Conservation (phyloP, 2,797 vertebrate genomes). For the Centropyge bicolor region DNA sequence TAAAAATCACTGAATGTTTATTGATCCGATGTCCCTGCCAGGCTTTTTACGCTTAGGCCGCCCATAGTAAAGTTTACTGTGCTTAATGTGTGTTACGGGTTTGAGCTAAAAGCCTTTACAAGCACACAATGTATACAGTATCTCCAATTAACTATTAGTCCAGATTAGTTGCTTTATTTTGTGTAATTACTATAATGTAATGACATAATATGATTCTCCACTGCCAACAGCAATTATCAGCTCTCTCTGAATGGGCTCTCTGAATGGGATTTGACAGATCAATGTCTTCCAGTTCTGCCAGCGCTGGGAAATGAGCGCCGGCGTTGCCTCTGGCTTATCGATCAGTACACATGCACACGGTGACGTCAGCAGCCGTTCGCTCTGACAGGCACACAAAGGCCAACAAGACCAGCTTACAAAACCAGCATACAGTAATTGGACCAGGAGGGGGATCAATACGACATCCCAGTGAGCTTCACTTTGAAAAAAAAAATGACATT, state of each 20-base stretch:
- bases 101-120: constrained; percentile 13
- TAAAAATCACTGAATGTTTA: constrained; percentile 20
- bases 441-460: constrained; percentile 57
- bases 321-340: constrained; percentile 69
- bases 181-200: constrained; percentile 36
- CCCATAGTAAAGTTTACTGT: constrained; percentile 16
- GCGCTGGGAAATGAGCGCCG: constrained; percentile 47
- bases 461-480: constrained; percentile 38
- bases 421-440: constrained; percentile 62
- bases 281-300: constrained; percentile 51
- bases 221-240: constrained; percentile 45
- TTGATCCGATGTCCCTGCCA: constrained; percentile 18
- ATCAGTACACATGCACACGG: constrained; percentile 55
- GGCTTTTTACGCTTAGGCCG: constrained; percentile 6
- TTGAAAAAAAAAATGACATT: constrained; percentile 17
- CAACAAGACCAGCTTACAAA: constrained; percentile 55
- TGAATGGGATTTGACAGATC: constrained; percentile 59
- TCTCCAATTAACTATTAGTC: constrained; percentile 25
- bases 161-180: constrained; percentile 37
- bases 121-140: constrained; percentile 5
- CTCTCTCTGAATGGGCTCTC: constrained; percentile 42
- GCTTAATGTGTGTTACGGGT: constrained; percentile 23
- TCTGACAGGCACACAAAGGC: constrained; percentile 63
- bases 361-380: constrained; percentile 65
- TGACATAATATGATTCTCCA: constrained; percentile 21